phyloP scores from a whole-genome alignment of 2,797 vertebrate species.

The Poecilia velifera region DNA sequence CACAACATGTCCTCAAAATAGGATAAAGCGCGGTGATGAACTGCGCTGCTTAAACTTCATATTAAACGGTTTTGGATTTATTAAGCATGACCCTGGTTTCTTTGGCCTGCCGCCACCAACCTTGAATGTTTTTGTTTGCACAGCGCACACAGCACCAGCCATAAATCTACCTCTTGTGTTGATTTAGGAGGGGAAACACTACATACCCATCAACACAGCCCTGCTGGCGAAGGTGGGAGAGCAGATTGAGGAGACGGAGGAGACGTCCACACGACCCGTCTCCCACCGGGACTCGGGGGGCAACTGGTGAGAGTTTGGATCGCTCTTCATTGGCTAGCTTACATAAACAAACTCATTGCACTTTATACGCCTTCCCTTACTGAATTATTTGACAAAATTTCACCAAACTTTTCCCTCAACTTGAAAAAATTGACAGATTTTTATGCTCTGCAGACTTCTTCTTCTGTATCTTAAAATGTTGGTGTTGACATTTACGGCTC shows the following conservation, averaged over 20 bases:
- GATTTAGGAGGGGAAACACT: conserved; percentile 92
- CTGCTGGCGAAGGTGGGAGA: conserved; percentile 81
- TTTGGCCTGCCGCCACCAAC: conserved; percentile 56
- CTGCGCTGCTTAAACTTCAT: conserved; percentile 39
- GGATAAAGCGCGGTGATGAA: conserved; percentile 18
- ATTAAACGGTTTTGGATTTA: conserved; percentile 46
- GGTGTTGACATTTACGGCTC: neutral
- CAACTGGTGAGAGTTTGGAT: conserved; percentile 80
- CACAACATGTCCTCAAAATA: neutral
- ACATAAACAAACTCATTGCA: neutral
- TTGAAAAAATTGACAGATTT: neutral
- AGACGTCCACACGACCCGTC: conserved; percentile 71
- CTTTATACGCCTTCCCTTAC: neutral
- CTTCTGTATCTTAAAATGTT: neutral
- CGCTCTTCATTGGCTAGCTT: neutral
- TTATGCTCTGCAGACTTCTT: neutral
- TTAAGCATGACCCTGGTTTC: conserved; percentile 44
- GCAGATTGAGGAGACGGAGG: conserved; percentile 74
- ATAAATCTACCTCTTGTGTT: conserved; percentile 38
- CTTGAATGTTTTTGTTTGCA: conserved; percentile 34
- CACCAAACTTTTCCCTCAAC: neutral
- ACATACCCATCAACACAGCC: conserved; percentile 92
- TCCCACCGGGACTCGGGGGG: conserved; percentile 83
- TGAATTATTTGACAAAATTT: neutral
- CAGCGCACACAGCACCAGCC: conserved; percentile 15